Conservation (phyloP, 2,888 invertebrate genomes). For the Temnothorax unifasciatus region DNA sequence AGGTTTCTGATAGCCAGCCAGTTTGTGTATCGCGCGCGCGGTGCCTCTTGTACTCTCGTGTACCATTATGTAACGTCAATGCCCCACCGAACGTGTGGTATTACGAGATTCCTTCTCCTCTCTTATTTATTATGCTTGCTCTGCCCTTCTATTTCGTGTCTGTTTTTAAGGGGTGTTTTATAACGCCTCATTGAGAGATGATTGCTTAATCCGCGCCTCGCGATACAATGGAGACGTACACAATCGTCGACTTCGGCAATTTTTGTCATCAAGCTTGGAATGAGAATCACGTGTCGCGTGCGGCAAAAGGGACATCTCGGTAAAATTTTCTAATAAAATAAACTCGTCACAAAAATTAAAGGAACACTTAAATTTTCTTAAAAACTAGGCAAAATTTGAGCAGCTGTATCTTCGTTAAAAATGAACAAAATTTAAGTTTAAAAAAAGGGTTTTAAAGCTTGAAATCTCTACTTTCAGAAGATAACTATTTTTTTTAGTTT, state of each 20-base stretch:
- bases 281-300: not conserved
- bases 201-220: slow-evolving; percentile 28
- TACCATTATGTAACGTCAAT: slow-evolving; percentile 73
- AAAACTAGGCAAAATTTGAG: too few species aligned
- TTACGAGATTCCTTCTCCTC: slow-evolving; percentile 71
- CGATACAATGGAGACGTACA: slow-evolving; percentile 10
- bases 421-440: too few species aligned
- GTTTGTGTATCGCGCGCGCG: slow-evolving; percentile 72
- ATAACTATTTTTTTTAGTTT: too few species aligned
- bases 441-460: too few species aligned
- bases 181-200: slow-evolving; percentile 52
- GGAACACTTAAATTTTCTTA: too few species aligned
- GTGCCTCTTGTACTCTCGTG: slow-evolving; percentile 71
- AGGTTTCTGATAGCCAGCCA: slow-evolving; percentile 75
- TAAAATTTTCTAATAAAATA: not conserved
- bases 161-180: slow-evolving; percentile 55
- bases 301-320: not conserved
- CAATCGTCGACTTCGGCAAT: not conserved
- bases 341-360: too few species aligned
- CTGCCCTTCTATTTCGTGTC: slow-evolving; percentile 14
- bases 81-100: slow-evolving; percentile 72
- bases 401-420: too few species aligned
- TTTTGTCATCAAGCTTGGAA: slow-evolving; percentile 4
- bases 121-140: slow-evolving; percentile 22
- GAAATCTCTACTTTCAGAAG: too few species aligned